Percentiles rank a stretch among this genome's conserved stretches.
Evolutionary conservation across 2,113 vertebrate genomes (phyloP).

Genomic region (Podilymbus podiceps): DNA sequence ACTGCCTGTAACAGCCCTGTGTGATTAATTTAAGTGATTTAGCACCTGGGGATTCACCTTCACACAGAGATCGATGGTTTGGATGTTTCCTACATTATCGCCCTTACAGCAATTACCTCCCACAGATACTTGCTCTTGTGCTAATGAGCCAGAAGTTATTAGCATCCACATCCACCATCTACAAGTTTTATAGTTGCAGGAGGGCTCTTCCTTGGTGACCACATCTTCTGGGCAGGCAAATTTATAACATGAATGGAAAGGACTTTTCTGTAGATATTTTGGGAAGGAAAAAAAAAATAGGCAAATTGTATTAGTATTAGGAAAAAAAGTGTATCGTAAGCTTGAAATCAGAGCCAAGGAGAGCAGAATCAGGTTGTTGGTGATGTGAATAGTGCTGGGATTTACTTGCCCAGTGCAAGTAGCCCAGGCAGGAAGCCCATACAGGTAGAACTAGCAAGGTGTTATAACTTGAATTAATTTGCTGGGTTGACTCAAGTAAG

Average conservation of each 20-base stretch:
- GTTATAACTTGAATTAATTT: not conserved
- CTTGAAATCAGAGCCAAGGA: not conserved
- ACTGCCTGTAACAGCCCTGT: constrained; percentile 2
- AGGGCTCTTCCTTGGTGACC: not conserved
- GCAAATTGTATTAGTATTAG: not conserved
- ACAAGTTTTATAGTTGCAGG: not conserved
- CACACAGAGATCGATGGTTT: constrained; percentile 44
- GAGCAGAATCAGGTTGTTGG: not conserved
- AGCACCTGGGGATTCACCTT: constrained; percentile 51
- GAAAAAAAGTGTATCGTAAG: not conserved
- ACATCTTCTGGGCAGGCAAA: not conserved
- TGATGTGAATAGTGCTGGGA: not conserved
- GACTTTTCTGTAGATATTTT: not conserved
- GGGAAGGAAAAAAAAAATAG: not conserved
- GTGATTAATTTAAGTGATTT: constrained; percentile 63
- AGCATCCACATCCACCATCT: not conserved
- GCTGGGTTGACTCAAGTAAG: not conserved
- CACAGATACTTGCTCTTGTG: constrained; percentile 22
- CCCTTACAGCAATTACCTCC: constrained; percentile 53
- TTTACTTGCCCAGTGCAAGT: not conserved
- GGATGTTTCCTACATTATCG: constrained; percentile 48
- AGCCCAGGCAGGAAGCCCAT: not conserved
- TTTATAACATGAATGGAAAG: not conserved
- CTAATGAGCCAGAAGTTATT: constrained; percentile 54
- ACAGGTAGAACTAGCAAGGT: not conserved